Evolutionary conservation across 1,140 invertebrate species (phyloP).

Genomic region (Dysdera silvatica): DNA sequence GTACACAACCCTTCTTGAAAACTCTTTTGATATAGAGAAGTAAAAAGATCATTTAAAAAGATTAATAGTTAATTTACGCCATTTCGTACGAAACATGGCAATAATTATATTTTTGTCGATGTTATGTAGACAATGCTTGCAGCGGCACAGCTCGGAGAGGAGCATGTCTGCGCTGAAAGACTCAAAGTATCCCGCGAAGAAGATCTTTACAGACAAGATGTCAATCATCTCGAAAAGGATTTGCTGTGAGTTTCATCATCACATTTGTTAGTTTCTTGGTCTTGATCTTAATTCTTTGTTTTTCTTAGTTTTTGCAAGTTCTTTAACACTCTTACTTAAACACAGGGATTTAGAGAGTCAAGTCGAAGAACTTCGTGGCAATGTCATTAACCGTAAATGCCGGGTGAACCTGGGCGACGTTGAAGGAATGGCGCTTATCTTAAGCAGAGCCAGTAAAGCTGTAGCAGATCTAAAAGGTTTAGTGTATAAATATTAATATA

Average conservation of each 20-base stretch:
- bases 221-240: conserved; percentile 81
- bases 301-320: not conserved
- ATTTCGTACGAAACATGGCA: too few relatives aligned
- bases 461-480: conserved; percentile 80
- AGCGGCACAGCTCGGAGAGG: conserved; percentile 38
- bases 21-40: too few relatives aligned
- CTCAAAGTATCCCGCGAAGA: conserved; percentile 62
- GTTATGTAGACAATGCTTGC: conserved; percentile 25
- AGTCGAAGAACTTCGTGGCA: conserved; percentile 85
- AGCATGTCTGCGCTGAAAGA: conserved; percentile 57
- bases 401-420: conserved; percentile 93
- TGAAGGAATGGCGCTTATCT: conserved; percentile 85
- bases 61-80: too few relatives aligned
- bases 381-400: conserved; percentile 88
- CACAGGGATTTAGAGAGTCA: conserved; percentile 72
- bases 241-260: conserved; percentile 48
- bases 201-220: conserved; percentile 83
- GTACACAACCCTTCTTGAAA: too few relatives aligned
- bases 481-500: too few relatives aligned
- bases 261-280: not conserved
- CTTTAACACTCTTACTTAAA: not conserved
- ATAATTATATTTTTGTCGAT: not conserved
- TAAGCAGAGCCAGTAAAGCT: conserved; percentile 83
- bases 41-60: too few relatives aligned
- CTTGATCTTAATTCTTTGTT: not conserved